Evolutionary conservation across 1,140 invertebrate genomes (phyloP).

Genomic region (Reticulitermes speratus): DNA sequence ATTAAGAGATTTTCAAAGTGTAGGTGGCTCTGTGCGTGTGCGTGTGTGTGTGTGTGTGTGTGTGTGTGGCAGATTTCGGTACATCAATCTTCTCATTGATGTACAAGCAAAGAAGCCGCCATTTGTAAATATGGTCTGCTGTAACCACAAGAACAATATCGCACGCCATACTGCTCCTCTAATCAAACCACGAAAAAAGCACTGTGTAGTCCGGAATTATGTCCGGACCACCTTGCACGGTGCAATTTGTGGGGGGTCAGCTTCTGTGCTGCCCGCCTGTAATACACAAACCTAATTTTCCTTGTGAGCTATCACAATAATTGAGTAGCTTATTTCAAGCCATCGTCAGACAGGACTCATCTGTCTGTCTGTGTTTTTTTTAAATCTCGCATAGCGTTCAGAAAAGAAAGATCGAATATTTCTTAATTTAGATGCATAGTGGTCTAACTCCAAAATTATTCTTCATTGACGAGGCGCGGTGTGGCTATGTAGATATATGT

Average conservation of each 20-base stretch:
- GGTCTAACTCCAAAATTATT: not conserved
- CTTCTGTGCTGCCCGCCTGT: not conserved
- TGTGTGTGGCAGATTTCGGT: too few species aligned
- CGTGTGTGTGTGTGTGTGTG: too few species aligned
- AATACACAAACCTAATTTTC: conserved; percentile 1
- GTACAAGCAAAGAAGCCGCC: not conserved
- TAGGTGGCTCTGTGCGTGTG: too few species aligned
- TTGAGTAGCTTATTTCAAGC: not conserved
- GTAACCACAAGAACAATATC: not conserved
- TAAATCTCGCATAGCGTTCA: not conserved
- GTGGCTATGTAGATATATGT: too few species aligned
- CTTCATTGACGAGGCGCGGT: too few species aligned
- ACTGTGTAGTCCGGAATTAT: not conserved
- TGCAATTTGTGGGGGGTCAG: not conserved
- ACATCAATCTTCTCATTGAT: not conserved
- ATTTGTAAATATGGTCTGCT: not conserved
- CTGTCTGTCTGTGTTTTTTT: not conserved
- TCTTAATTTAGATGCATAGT: not conserved
- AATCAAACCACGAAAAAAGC: not conserved
- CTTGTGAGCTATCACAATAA: not conserved
- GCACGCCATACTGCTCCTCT: not conserved
- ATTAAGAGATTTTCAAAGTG: too few species aligned
- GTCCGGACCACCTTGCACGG: not conserved
- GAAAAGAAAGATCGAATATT: not conserved
- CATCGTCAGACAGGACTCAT: not conserved